A percentile compares a stretch with the other conserved stretches of the same genome.
phyloP scores from a whole-genome alignment of 1,140 invertebrate species.

The Procambarus virginalis region DNA sequence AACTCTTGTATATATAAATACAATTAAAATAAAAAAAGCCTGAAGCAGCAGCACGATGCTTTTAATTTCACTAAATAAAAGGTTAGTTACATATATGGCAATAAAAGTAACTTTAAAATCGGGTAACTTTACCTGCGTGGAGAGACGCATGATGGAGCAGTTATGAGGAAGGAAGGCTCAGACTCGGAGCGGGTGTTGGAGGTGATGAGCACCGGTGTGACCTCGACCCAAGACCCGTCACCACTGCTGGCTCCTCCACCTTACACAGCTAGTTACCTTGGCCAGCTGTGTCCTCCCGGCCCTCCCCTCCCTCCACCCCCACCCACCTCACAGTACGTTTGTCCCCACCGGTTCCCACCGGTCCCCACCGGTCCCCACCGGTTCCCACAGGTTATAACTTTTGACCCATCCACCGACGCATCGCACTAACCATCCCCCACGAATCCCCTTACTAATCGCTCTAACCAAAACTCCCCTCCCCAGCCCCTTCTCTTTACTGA shows the following conservation, averaged over 20 bases:
- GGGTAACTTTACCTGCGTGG: background rate
- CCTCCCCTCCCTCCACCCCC: background rate
- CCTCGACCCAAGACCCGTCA: background rate
- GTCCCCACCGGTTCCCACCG: too few relatives aligned
- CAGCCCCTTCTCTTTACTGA: background rate
- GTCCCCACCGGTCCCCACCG: too few relatives aligned
- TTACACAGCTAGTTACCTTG: background rate
- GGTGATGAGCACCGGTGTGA: background rate
- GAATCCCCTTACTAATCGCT: too few relatives aligned
- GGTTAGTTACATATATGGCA: too few relatives aligned
- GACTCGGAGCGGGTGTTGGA: background rate
- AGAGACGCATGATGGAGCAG: background rate
- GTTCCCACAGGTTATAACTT: too few relatives aligned
- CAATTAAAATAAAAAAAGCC: too few relatives aligned
- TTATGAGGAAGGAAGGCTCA: background rate
- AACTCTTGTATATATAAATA: too few relatives aligned
- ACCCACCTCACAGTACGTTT: background rate
- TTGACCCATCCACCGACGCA: too few relatives aligned
- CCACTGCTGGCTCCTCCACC: background rate
- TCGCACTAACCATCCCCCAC: too few relatives aligned
- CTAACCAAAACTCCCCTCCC: too few relatives aligned
- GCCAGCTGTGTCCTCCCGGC: background rate
- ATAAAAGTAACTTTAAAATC: background rate
- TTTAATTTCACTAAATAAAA: too few relatives aligned
- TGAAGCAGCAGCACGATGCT: too few relatives aligned